Base-by-base conservation (phyloP, 2,113 vertebrate species). In the Trogon surrucura region DNA sequence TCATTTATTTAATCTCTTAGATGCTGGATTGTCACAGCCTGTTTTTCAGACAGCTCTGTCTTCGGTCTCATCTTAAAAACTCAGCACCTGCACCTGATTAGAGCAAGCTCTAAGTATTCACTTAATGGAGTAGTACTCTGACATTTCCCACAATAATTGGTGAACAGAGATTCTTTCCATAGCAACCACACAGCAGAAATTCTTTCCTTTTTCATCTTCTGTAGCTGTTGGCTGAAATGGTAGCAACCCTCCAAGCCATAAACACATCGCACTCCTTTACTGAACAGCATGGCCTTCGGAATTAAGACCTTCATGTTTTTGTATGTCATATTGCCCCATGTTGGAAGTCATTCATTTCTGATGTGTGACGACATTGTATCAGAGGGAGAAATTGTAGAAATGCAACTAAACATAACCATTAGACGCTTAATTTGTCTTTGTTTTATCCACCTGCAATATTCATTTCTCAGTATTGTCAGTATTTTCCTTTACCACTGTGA, bases 71-170 rank as follows among this genome's bases (percentile, higher is more conserved):
- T 60, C 75, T 62, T 34, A 13, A 72, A 65, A 87, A 26, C 47
- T 47, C 58, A 1, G 0, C 66, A 34, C 3, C 1, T 54, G 25
- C 45, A 16, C 61, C 57, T 53, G 22, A 67, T 30, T 2, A 54
- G 44, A 79, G 25, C 41, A 80, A 51, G 23, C 20, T 81, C 44
- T 5, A 69, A 41, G 22, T 27, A 26, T 79, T 92, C 79, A 36
- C 27, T 69, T 64, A 57, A n/a, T 36, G 62, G 57, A 81, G 73
- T 21, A n/a, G 41, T 0, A 0, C 38, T 65, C 0, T 54, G 73
- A 61, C 45, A 44, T 75, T 91, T 82, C 23, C 50, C 62, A 32
- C 22, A 79, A 14, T 20, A 57, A 56, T 17, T 41, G 77, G 11
- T n/a, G 51, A 72, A 21, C 26, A 53, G 34, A 74, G 27, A 48